Evolutionary conservation across 30 jellyfish, hydroid and myxozoan genomes (phyloP).

Genomic region (Turritopsis dohrnii): DNA sequence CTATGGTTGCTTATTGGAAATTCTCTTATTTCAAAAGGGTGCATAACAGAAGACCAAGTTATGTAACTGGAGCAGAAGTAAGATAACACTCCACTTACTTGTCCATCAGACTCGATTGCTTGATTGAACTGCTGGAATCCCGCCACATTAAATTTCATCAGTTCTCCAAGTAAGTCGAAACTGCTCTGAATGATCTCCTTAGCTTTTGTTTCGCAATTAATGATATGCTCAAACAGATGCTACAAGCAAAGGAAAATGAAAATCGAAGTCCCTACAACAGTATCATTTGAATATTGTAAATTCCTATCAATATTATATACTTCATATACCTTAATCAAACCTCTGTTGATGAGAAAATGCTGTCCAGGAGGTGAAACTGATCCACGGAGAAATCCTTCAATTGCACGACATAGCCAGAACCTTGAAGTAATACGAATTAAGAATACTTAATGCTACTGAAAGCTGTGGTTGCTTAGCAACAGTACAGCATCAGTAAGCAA

Average conservation of each 20-base stretch:
- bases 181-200: slow-evolving; percentile 96
- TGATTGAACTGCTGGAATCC: slow-evolving; percentile 74
- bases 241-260: slow-evolving; percentile 6
- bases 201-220: slow-evolving; percentile 66
- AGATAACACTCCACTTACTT: slow-evolving; percentile 41
- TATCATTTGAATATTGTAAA: background rate
- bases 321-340: slow-evolving; percentile 66
- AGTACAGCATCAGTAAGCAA: too few relatives aligned
- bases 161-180: slow-evolving; percentile 96
- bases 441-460: too few relatives aligned
- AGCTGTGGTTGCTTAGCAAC: too few relatives aligned
- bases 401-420: slow-evolving; percentile 96
- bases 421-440: slow-evolving; percentile 40
- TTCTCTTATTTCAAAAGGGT: background rate
- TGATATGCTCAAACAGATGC: slow-evolving; percentile 76
- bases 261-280: too few relatives aligned
- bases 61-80: background rate
- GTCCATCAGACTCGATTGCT: slow-evolving; percentile 46
- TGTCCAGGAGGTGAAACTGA: slow-evolving; percentile 89
- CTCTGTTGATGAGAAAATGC: slow-evolving; percentile 72
- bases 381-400: slow-evolving; percentile 98
- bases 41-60: background rate
- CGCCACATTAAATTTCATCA: slow-evolving; percentile 81
- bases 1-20: too few relatives aligned
- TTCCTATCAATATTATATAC: background rate